These are phyloP conservation scores for Neoarius graeffei DNA, from an alignment of 2,113 vertebrate species.

Conservation along the genomic window DNA sequence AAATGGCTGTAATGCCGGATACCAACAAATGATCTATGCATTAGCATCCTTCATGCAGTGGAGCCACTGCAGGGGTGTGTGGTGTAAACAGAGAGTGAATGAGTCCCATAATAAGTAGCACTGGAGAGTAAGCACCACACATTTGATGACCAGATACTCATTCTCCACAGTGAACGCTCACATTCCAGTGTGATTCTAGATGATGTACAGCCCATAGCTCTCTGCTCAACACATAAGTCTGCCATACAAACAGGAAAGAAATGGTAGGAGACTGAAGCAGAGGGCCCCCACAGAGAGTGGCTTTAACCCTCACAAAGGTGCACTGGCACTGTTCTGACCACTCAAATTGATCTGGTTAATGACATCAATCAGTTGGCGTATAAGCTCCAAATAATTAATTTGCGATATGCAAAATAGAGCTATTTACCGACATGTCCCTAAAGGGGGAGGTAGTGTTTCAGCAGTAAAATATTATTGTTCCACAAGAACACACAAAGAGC, in stretches of 20 bases:
- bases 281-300: background rate
- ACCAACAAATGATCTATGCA: background rate
- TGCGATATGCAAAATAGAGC: background rate
- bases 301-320: background rate
- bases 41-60: too few relatives aligned
- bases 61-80: too few relatives aligned
- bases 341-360: background rate
- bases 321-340: background rate
- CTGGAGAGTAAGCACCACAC: background rate
- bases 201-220: background rate
- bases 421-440: background rate
- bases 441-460: conserved; percentile 32
- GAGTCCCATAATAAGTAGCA: background rate
- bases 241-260: background rate
- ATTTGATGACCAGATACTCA: background rate
- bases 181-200: background rate
- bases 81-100: background rate
- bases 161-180: background rate
- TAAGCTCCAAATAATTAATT: too few relatives aligned
- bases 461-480: background rate
- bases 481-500: background rate
- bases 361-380: too few relatives aligned
- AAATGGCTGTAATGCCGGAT: background rate
- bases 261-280: background rate
- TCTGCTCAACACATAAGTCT: background rate